Base-by-base conservation (phyloP, 2,113 vertebrate species). In the Garra rufa region DNA sequence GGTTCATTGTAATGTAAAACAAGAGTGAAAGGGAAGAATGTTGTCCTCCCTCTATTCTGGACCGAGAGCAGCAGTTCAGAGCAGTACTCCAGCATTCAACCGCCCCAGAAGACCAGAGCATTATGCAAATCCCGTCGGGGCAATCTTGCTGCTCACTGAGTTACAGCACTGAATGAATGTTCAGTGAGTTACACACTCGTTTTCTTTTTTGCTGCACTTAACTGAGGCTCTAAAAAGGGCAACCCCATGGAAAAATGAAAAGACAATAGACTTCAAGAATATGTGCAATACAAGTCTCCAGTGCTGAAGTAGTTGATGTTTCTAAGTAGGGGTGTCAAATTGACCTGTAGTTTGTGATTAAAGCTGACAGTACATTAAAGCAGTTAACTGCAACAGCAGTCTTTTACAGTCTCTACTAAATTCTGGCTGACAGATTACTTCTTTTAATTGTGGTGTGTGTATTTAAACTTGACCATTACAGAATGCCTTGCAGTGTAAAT, bases 41-140 rank as follows among this genome's bases (percentile, higher is more conserved):
- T 83, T 57, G 48, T 69, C 44, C 80, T 85, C 82, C n/a, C 30
- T 50, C 38, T 48, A 50, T 26, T 82, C 82, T 81, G 67, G 52
- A 85, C 73, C 26, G 7, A 78, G 34, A 43, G 76, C 43, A 48
- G 41, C 41, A 28, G 26, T 44, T 80, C 77, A 59, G 59, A 83
- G 76, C 79, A 85, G 81, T 85, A 75, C 81, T 71, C 70, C 79
- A 34, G n/a, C 57, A 85, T 85, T 85, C 87, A 67, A 34, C 67
- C 85, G 30, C 48, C 79, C 80, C 80, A 76, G 81, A 81, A 83
- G 80, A 70, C 70, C 59, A 57, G 63, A 82, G 85, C 83, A 85
- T 91, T 91, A 89, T 89, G 90, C 87, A 88, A 91, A 91, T 91
- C 63, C 61, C 76, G 44, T 52, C 48, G 78, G 77, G 43, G 41